A percentile compares a stretch with the other conserved stretches of the same genome.
Evolutionary conservation across 2,113 vertebrate genomes (phyloP).

Genomic region (Drymodes brunneopygia): DNA sequence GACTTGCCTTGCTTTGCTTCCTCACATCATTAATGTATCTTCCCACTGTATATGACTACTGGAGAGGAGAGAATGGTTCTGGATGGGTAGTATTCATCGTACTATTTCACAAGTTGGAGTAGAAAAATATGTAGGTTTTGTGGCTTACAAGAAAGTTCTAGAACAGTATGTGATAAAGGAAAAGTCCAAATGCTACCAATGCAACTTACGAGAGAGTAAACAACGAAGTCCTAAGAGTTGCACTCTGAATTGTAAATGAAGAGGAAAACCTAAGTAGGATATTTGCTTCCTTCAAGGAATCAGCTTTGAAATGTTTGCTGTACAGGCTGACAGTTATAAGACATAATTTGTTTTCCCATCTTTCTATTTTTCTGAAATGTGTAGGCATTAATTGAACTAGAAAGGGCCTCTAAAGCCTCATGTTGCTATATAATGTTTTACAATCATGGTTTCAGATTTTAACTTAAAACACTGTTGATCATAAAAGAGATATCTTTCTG

Average conservation of each 20-base stretch:
- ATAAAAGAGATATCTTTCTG: constrained; percentile 58
- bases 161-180: not conserved
- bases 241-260: not conserved
- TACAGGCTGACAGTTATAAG: not conserved
- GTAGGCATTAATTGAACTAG: not conserved
- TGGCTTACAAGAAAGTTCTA: not conserved
- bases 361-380: not conserved
- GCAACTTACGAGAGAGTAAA: not conserved
- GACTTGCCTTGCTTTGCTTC: not conserved
- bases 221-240: not conserved
- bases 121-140: not conserved
- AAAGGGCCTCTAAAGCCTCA: not conserved
- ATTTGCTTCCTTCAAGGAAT: not conserved
- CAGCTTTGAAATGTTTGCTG: not conserved
- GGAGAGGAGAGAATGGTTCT: not conserved
- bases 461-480: constrained; percentile 45
- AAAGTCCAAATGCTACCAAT: not conserved
- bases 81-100: not conserved
- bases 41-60: not conserved
- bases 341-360: not conserved
- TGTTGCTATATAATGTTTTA: constrained; percentile 26
- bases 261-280: not conserved
- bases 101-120: not conserved
- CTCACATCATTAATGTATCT: not conserved
- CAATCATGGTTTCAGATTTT: constrained; percentile 39